Evolutionary conservation across 1,140 invertebrate species (phyloP), one percentile per base, ranked within the genome.

Genomic region (Ips typographus): DNA sequence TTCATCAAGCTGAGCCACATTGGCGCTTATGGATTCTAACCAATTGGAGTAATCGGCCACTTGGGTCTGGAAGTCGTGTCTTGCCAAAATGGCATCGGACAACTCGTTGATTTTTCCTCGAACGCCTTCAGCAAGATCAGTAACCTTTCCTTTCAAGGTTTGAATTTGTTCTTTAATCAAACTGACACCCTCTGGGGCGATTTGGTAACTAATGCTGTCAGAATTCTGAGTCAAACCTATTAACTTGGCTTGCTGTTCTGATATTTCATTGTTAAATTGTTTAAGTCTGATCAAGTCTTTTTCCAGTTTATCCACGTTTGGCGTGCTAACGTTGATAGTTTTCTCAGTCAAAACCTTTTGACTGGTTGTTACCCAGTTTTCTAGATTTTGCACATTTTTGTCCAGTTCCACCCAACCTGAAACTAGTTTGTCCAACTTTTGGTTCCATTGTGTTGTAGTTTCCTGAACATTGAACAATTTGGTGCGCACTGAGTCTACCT

Each of bases 51-150:
- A 93, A 71, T 90, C 89, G 6, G 88, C 85, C 55, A 96, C 82
- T 77, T 91, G 91, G 38, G 89, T 88, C 74, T 92, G 88, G 72
- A 96, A 93, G 77, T 96, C 94, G 83, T 95, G 91, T 72, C 89
- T 83, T 2, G 89, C 85, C 44, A 93, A 85, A 41, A 94, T 88
- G 37, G 90, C 86, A 78, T 94, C 92, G 3, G 92, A 93, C 0
- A 94, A 81, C 47, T 87, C 84, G 78, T 94, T 93, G 40, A 93
- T 91, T 78, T 88, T 88, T 36, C 86, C 84, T 60, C 91, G 83
- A 0, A 91, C 86, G 7, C 84, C 86, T 73, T 94, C 91, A 2
- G 91, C 88, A 0, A 94, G 78, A 70, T 86, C 83, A 51, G 85
- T 85, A 1, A 93, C 85, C 71, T 89, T 84, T 7, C 84, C 78